These are phyloP conservation scores for Accipiter virgatus DNA, from an alignment of 2,113 vertebrate species.

Conservation along the genomic window DNA sequence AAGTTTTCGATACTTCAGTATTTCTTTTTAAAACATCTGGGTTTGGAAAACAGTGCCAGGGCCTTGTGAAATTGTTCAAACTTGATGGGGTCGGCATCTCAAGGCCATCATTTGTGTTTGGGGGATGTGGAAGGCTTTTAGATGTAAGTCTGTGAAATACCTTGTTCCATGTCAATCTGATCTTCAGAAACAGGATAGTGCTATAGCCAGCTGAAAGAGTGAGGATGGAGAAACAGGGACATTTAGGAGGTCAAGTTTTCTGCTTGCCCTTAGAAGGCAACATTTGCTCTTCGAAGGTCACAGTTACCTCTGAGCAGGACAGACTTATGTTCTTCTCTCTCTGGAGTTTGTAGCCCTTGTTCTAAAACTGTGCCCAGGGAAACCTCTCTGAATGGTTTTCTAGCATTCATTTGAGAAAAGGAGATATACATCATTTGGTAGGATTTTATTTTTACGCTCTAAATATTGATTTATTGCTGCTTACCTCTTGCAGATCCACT, in stretches of 20 bases:
- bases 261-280: neutral
- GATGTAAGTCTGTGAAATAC: neutral
- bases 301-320: neutral
- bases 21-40: neutral
- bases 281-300: neutral
- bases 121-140: neutral
- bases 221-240: neutral
- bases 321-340: neutral
- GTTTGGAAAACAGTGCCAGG: neutral
- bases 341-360: neutral
- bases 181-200: neutral
- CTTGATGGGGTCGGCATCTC: neutral
- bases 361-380: neutral
- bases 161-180: neutral
- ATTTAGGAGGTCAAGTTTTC: neutral
- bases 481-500: neutral
- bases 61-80: neutral
- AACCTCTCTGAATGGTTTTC: neutral
- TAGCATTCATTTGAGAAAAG: neutral
- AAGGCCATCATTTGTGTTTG: neutral
- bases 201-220: neutral
- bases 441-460: neutral
- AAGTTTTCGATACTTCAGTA: neutral
- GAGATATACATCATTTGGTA: neutral
- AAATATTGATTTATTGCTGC: neutral